Evolutionary conservation across 2,797 vertebrate species (phyloP), one percentile per base, ranked within the genome.

Genomic region (Intellagama lesueurii): DNA sequence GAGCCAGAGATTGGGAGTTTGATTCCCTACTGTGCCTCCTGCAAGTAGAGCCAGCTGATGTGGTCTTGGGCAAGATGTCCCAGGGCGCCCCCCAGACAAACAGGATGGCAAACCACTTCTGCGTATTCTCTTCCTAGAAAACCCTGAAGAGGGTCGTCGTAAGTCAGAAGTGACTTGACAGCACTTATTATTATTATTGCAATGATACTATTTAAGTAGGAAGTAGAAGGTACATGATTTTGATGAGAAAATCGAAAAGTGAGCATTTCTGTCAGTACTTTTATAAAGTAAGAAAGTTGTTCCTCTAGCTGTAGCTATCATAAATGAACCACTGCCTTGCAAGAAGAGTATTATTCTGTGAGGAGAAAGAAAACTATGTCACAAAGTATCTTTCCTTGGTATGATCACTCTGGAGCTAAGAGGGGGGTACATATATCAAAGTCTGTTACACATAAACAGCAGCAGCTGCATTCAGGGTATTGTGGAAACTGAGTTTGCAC

Each of bases 381-480:
- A 40, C 8, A 52, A 7, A 4, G 8, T 28, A 70, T 73, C 19
- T 28, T 32, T 79, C 32, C 47, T 12, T 56, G 56, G 19, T 60
- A 73, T 47, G 64, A 72, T 72, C 19, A 44, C 28, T 69, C 49
- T 70, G 28, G 49, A 60, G 26, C 30, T 11, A 44, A 40, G 9
- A 35, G 52, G n/a, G n/a, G n/a, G n/a, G n/a, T n/a, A n/a, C n/a
- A n/a, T 40, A 83, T 78, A 72, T 44, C 66, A 64, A 89, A 64
- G 30, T 32, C 3, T 26, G 35, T 79, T 49, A 80, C 8, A 32
- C 4, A 73, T 32, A 28, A 30, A 28, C 19, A 72, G 16, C 60
- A 17, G 16, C 60, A 64, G 68, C 26, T 35, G 19, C 40, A 75
- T 66, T 32, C 30, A 49, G 32, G 40, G 17, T 22, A 81, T 30